Percentiles rank a stretch among this genome's conserved stretches.
phyloP scores from a whole-genome alignment of 2,888 invertebrate species.

The Eutolmus rufibarbis region DNA sequence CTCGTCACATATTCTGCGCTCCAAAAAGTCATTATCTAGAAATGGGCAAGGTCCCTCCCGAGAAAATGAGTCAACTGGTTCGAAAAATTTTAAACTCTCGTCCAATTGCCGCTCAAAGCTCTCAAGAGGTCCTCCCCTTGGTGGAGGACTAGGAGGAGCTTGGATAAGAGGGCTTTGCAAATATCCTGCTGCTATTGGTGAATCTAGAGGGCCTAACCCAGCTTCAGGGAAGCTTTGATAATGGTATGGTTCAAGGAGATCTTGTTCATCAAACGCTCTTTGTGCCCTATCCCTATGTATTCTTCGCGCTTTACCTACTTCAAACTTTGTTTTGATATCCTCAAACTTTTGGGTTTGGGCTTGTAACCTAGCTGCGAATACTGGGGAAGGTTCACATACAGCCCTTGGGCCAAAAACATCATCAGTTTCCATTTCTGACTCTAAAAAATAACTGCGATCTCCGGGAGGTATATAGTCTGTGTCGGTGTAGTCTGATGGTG shows the following conservation, averaged over 20 bases:
- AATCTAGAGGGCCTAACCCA: neutral
- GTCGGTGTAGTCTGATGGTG: neutral
- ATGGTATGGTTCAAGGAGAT: slow-evolving; percentile 40
- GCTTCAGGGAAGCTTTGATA: neutral
- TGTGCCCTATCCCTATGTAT: neutral
- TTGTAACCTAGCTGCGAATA: neutral
- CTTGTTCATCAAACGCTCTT: slow-evolving; percentile 15
- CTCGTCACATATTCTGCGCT: slow-evolving; percentile 5
- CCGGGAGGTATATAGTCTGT: neutral
- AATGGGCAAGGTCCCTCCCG: neutral
- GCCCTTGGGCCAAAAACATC: slow-evolving; percentile 42
- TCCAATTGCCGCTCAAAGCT: slow-evolving; percentile 38
- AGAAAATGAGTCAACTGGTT: neutral
- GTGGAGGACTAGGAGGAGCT: neutral
- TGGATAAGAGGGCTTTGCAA: neutral
- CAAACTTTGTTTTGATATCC: neutral
- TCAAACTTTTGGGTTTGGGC: neutral
- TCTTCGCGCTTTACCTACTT: neutral
- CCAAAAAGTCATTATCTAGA: slow-evolving; percentile 35
- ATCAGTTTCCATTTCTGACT: slow-evolving; percentile 41
- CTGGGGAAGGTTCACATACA: slow-evolving; percentile 6
- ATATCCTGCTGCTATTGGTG: neutral
- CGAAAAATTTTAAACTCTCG: slow-evolving; percentile 25
- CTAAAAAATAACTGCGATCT: slow-evolving; percentile 20
- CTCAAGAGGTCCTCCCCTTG: neutral